Conservation (phyloP, 2,113 vertebrate species). For the Plecturocebus donacophilus region DNA sequence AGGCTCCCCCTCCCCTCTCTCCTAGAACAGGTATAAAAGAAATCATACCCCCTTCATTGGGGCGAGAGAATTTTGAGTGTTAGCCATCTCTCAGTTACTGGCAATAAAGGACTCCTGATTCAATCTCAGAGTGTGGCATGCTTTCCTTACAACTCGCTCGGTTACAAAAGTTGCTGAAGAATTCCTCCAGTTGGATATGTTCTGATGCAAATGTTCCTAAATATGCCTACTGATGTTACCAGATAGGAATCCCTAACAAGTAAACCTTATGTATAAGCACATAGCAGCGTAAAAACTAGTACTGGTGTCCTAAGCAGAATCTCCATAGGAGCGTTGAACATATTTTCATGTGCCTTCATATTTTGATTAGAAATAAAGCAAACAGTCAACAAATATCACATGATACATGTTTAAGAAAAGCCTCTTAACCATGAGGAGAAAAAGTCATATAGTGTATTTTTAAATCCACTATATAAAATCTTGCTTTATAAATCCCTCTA, state of each 20-base stretch:
- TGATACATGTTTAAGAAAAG: not conserved
- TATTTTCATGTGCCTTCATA: not conserved
- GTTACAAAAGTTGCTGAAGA: not conserved
- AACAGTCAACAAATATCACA: not conserved
- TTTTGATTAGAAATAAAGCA: conserved; percentile 46
- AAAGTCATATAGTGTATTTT: not conserved
- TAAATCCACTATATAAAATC: not conserved
- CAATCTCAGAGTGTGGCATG: no score
- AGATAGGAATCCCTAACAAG: not conserved
- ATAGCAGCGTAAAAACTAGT: not conserved
- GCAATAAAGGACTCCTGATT: no score
- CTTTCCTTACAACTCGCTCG: no score
- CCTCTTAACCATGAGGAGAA: not conserved
- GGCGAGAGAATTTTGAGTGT: no score
- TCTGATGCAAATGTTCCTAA: not conserved
- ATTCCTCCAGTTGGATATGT: not conserved
- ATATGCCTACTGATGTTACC: not conserved
- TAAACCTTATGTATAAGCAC: not conserved
- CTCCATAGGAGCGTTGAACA: not conserved
- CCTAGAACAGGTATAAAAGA: no score
- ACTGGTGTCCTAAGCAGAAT: not conserved
- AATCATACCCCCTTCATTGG: no score
- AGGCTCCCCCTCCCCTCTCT: no score
- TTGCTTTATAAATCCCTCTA: not conserved
- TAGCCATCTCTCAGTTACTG: no score